Conservation (phyloP, 1,140 invertebrate genomes). For the Aplysia californica region DNA sequence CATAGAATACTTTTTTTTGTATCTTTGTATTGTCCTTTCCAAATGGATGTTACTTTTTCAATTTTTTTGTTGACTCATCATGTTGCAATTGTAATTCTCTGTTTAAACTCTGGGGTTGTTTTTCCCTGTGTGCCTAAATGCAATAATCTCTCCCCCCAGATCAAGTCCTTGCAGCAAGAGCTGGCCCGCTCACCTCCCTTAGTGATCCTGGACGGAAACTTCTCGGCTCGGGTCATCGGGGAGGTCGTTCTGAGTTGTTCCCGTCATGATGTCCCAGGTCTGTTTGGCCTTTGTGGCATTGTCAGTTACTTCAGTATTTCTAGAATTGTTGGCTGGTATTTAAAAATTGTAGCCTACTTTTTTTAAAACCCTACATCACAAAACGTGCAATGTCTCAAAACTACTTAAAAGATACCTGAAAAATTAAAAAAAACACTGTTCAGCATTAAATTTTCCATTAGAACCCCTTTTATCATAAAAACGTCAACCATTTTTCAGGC, state of each 20-base stretch:
- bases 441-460: background rate
- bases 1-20: too few species aligned
- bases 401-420: background rate
- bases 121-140: conserved; percentile 37
- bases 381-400: too few species aligned
- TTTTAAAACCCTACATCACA: background rate
- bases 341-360: background rate
- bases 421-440: background rate
- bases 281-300: background rate
- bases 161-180: too few species aligned
- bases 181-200: conserved; percentile 77
- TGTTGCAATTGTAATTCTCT: background rate
- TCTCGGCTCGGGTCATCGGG: conserved; percentile 76
- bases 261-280: conserved; percentile 16
- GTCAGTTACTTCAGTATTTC: background rate
- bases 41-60: background rate
- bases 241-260: conserved; percentile 43
- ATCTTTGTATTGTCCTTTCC: background rate
- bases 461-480: background rate
- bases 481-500: background rate
- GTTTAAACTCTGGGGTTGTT: background rate
- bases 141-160: conserved; percentile 65
- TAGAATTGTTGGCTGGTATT: background rate
- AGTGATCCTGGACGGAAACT: conserved; percentile 86
- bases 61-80: background rate